Conservation (phyloP, 2,797 vertebrate genomes). For the Acipenser transmontanus region DNA sequence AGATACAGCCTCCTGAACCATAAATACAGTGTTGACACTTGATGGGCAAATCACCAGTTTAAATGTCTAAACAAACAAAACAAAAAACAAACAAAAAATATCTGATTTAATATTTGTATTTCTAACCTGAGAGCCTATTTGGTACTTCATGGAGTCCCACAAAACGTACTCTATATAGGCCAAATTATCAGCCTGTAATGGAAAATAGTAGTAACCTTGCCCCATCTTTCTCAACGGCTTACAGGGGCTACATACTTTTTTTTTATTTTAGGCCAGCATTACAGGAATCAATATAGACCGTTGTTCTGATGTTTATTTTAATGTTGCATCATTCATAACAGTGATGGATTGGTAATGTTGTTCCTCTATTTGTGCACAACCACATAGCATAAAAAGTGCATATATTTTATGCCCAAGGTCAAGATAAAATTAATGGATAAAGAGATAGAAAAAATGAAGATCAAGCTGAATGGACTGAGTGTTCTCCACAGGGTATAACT, state of each 20-base stretch:
- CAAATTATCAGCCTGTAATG: too few relatives aligned
- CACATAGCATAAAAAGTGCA: slow-evolving; percentile 53
- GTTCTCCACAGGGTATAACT: slow-evolving; percentile 64
- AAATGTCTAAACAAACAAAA: too few relatives aligned
- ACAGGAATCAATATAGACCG: slow-evolving; percentile 64
- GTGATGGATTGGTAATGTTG: slow-evolving; percentile 77
- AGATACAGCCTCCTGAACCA: too few relatives aligned
- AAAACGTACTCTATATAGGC: too few relatives aligned
- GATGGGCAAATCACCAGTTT: too few relatives aligned
- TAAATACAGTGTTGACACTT: too few relatives aligned
- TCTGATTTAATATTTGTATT: too few relatives aligned
- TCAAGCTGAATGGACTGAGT: slow-evolving; percentile 63
- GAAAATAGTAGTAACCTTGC: too few relatives aligned
- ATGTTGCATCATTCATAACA: slow-evolving; percentile 79
- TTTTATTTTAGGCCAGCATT: neutral
- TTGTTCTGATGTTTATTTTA: slow-evolving; percentile 69
- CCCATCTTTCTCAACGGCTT: too few relatives aligned
- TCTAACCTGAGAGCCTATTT: too few relatives aligned
- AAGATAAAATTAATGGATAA: slow-evolving; percentile 81
- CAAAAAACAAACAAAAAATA: too few relatives aligned
- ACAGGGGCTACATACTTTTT: neutral
- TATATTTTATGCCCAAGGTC: slow-evolving; percentile 76
- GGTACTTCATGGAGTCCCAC: too few relatives aligned
- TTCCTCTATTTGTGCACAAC: slow-evolving; percentile 68
- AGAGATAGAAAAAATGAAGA: slow-evolving; percentile 79